phyloP scores from a whole-genome alignment of 1,140 invertebrate genomes.

The Drosophila sucinea region DNA sequence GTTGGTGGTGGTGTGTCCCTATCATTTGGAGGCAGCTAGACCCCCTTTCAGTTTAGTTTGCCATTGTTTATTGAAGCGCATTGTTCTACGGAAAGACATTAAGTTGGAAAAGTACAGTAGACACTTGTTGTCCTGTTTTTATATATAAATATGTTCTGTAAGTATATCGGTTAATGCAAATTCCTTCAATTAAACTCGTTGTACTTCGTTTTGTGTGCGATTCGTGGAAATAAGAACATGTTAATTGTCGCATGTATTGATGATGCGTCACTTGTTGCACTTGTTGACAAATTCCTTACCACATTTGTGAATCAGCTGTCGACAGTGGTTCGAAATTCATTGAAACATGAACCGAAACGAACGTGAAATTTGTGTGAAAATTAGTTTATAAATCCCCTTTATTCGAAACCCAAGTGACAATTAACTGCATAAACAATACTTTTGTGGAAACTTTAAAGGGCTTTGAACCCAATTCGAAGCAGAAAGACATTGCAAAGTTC shows the following conservation, averaged over 20 bases:
- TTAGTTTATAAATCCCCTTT: no score
- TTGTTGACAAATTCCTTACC: neutral
- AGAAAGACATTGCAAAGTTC: no score
- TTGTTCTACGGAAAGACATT: conserved; percentile 10
- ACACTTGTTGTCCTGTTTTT: conserved; percentile 11
- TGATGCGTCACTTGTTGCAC: neutral
- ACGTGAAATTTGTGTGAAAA: neutral
- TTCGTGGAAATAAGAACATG: conserved; percentile 7
- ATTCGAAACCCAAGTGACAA: no score
- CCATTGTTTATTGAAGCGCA: conserved; percentile 34
- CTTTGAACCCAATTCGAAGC: no score
- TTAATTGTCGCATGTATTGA: neutral
- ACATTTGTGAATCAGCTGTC: neutral
- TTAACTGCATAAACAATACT: no score
- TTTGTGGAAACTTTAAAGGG: no score
- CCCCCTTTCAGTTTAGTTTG: conserved; percentile 31
- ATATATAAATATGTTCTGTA: conserved; percentile 18
- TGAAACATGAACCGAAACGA: no score
- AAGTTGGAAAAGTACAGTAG: neutral
- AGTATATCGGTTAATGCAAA: conserved; percentile 39
- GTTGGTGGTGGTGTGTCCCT: neutral
- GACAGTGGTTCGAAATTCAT: neutral
- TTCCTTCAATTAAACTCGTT: conserved; percentile 3
- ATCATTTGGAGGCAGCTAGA: neutral
- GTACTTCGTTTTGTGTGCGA: neutral